Evolutionary conservation across 1,140 invertebrate genomes (phyloP), one percentile per base, ranked within the genome.

Genomic region (Procambarus clarkii): DNA sequence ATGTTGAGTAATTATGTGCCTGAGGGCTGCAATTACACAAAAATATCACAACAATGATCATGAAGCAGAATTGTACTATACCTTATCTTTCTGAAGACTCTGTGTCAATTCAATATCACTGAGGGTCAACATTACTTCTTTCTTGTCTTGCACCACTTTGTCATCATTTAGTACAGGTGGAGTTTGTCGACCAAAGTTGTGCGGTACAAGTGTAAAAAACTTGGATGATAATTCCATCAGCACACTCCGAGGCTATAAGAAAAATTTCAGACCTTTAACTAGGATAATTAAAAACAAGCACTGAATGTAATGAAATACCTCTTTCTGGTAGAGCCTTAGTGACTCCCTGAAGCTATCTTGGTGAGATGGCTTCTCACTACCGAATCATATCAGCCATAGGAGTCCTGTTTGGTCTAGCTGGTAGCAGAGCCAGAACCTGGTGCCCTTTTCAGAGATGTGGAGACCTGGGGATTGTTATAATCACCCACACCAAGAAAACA

Each of bases 191-290:
- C 95, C 95, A 94, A 95, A 95, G 92, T 94, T 93, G 91, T 95
- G 95, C 15, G 95, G 95, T 83, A 95, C 95, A 9, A 95, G 89
- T 0, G 95, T 95, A 93, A 95, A 95, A 91, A 95, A 95, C 24
- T 86, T 91, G 64, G 89, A 91, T 18, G 89, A 85, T 69, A 91
- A 45, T 3, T 91, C 89, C 74, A 80, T 80, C 48, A 91, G 74
- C 34, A 84, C 82, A 11, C 78, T 18, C 1, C 76, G 82, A 9
- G 89, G 71, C 89, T 91, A 76, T n/a, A 77, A 78, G n/a, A 60
- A 24, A 15, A 48, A 64, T 64, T 15, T 21, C 60, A 64, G 1
- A 4, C 15, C 3, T 11, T 64, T 21, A 15, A 7, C 54, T 58
- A 58, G 54, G 54, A 15, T 18, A 50, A 15, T 34, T 48, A 80